These are phyloP conservation scores for Drosophila sp. DNA, from an alignment of 1,140 invertebrate genomes.

Conservation along the genomic window DNA sequence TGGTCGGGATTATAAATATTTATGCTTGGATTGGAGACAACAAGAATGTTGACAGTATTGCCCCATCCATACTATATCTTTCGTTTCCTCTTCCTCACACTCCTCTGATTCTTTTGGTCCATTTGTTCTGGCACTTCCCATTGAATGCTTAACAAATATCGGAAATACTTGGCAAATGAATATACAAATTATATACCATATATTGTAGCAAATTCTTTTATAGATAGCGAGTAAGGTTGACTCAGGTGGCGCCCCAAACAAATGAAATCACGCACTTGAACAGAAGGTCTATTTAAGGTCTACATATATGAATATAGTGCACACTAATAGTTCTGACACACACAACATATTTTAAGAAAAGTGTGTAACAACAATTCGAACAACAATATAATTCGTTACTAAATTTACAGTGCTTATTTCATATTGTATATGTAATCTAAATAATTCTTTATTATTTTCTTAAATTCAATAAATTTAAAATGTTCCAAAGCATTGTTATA, in stretches of 20 bases:
- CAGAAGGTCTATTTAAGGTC: background rate
- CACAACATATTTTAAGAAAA: background rate
- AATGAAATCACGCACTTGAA: conserved; percentile 5
- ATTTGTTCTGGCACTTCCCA: conserved; percentile 19
- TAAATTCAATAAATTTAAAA: background rate
- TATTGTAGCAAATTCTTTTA: no score
- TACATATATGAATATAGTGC: background rate
- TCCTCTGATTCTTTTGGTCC: conserved; percentile 12
- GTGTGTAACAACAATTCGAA: no score
- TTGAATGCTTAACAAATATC: conserved; percentile 22
- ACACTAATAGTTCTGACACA: conserved; percentile 1
- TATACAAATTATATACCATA: background rate
- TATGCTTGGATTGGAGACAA: conserved; percentile 59
- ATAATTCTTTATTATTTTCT: no score
- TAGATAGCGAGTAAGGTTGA: background rate
- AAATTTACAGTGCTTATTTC: no score
- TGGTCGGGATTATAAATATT: conserved; percentile 61
- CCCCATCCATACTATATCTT: background rate
- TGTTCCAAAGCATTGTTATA: no score
- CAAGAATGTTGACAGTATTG: conserved; percentile 34
- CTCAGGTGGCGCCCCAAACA: conserved; percentile 8
- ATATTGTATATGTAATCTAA: background rate
- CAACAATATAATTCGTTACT: background rate
- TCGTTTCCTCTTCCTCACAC: no score
- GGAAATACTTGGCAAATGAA: conserved; percentile 9